Evolutionary conservation across 2,113 vertebrate genomes (phyloP).

Genomic region (Alectura lathami): DNA sequence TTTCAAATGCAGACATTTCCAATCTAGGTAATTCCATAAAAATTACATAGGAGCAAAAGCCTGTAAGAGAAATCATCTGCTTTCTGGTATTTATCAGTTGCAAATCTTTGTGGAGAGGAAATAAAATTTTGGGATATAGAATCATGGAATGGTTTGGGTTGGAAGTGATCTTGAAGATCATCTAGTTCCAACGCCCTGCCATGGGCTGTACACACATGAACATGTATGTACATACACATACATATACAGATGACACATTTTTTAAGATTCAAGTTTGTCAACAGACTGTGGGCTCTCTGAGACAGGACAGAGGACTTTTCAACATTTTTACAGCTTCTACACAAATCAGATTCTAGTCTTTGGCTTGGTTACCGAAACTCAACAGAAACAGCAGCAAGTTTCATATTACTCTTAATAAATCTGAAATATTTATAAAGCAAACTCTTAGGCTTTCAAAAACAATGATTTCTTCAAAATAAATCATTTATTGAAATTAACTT

Average conservation of each 20-base stretch:
- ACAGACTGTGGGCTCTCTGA: neutral
- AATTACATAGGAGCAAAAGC: neutral
- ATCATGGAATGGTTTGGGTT: too few species aligned
- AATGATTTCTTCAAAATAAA: neutral
- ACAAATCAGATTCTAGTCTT: neutral
- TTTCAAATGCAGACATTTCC: neutral
- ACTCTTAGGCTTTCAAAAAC: neutral
- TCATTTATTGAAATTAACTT: neutral
- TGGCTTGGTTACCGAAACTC: neutral
- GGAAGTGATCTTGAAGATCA: too few species aligned
- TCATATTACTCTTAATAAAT: neutral
- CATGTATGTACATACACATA: neutral
- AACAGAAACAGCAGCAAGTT: neutral
- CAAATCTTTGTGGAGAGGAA: neutral
- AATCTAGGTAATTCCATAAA: neutral
- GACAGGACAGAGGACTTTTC: neutral
- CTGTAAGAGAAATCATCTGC: neutral
- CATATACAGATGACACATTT: neutral
- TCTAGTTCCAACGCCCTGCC: too few species aligned
- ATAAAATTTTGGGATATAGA: neutral
- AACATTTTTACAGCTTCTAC: neutral
- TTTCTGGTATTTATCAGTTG: neutral
- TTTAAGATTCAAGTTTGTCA: neutral
- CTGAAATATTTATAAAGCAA: neutral
- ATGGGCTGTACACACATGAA: rapidly evolving